phyloP scores from a whole-genome alignment of 1,140 invertebrate species.

The Drosophila burlai region DNA sequence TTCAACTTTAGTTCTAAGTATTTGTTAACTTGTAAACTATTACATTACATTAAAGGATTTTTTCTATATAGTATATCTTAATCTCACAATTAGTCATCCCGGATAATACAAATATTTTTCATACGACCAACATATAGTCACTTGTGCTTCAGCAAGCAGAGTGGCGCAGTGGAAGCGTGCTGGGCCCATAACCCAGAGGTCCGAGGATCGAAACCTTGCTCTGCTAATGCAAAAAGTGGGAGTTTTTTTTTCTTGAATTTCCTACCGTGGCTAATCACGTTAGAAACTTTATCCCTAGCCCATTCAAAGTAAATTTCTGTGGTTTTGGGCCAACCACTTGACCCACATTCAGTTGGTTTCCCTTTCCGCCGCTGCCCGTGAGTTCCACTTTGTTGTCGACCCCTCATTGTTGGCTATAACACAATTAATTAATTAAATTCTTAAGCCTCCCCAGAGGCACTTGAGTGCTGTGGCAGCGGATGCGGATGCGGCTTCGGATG shows the following conservation, averaged over 20 bases:
- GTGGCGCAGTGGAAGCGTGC: conserved; percentile 99
- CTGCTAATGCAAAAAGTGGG: background rate
- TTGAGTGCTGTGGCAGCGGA: conserved; percentile 19
- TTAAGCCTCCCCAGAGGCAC: conserved; percentile 57
- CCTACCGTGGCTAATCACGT: background rate
- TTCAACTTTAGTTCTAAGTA: background rate
- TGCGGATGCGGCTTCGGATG: conserved; percentile 6
- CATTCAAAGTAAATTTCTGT: conserved; percentile 4
- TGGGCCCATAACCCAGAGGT: conserved; percentile 99
- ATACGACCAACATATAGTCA: background rate
- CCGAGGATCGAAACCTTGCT: conserved; percentile 96
- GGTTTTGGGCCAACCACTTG: conserved; percentile 37
- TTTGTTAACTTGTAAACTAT: background rate
- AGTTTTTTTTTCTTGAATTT: background rate
- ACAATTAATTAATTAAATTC: conserved; percentile 83
- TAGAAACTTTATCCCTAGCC: conserved; percentile 4
- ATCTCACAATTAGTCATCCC: background rate
- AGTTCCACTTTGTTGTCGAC: conserved; percentile 37
- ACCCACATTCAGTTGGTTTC: conserved; percentile 50
- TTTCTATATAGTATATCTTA: too few species aligned
- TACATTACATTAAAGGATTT: too few species aligned
- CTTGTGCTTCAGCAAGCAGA: conserved; percentile 87
- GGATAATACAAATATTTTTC: background rate
- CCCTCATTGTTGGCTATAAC: conserved; percentile 52
- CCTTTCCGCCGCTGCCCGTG: conserved; percentile 37